Percentiles rank a stretch among this genome's conserved stretches.
Conservation (phyloP, 2,888 invertebrate genomes). For the Micoletzkya japonica region DNA sequence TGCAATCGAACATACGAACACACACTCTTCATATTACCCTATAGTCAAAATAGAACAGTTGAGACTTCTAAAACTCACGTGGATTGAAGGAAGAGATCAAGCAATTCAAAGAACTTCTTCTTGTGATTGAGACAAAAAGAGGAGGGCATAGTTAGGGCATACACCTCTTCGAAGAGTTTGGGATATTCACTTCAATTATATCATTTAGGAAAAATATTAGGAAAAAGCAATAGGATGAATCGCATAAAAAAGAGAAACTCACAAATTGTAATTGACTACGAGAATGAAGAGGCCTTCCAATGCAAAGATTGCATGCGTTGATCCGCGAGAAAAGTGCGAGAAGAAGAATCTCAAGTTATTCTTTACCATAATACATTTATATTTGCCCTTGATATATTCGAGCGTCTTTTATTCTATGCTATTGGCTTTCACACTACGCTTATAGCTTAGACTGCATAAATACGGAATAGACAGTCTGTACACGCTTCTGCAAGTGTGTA, state of each 20-base stretch:
- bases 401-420: too few species aligned
- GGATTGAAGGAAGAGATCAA: slow-evolving; percentile 88
- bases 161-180: slow-evolving; percentile 89
- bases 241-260: slow-evolving; percentile 59
- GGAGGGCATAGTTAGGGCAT: slow-evolving; percentile 87
- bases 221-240: background rate
- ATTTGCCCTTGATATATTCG: too few species aligned
- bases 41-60: background rate
- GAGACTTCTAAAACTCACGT: slow-evolving; percentile 72
- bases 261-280: slow-evolving; percentile 85
- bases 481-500: too few species aligned
- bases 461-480: too few species aligned
- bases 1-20: slow-evolving; percentile 61
- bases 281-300: slow-evolving; percentile 87
- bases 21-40: background rate
- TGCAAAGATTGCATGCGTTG: slow-evolving; percentile 77
- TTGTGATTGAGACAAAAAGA: slow-evolving; percentile 89
- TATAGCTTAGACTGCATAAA: too few species aligned
- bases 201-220: background rate
- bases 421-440: too few species aligned
- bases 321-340: slow-evolving; percentile 16
- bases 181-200: slow-evolving; percentile 79
- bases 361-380: too few species aligned
- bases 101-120: slow-evolving; percentile 82
- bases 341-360: slow-evolving; percentile 25